Evolutionary conservation across 1,140 invertebrate genomes (phyloP), one percentile per base, ranked within the genome.

Genomic region (Teleopsis dalmanni): DNA sequence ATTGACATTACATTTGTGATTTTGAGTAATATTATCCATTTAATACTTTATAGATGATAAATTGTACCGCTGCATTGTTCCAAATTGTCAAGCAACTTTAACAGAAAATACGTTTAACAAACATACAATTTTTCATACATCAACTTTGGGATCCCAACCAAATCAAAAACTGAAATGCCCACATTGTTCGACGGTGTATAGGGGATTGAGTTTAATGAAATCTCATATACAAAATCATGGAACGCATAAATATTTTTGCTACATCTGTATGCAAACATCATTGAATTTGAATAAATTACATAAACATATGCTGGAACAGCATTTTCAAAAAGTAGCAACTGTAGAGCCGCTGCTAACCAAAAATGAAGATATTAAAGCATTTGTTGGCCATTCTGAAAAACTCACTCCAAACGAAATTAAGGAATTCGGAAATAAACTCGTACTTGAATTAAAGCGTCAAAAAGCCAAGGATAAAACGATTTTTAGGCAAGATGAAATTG

Each of bases 401-500:
- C 66, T 47, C 47, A 44, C 34, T 11, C 23, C 59, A 57, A 47
- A 42, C 13, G 42, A 57, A 14, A 23, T 43, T 4, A 58, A 57
- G 37, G 38, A 44, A 48, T 56, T 34, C 50, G 51, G 43, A 21
- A 13, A 31, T 51, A 56, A 14, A 60, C 59, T 48, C 14, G 33
- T 53, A 18, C 22, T 27, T 8, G 40, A 45, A 33, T 52, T 33
- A 38, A 41, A 52, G 25, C 35, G 43, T 10, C 47, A 44, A 25
- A 48, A 48, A 31, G 31, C 45, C 7, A 21, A 14, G 5, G 50
- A 36, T 4, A 77, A 76, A 53, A 63, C 63, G 4, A 61, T 62
- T 3, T 83, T 74, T 52, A 62, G 59, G 9, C 81, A 83, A 0
- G 71, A 75, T 3, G 82, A 87, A 46, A 76, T 85, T 23, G 72